Evolutionary conservation across 1,140 invertebrate genomes (phyloP), one percentile per base, ranked within the genome.

Genomic region (Chrysomallon squamiferum): DNA sequence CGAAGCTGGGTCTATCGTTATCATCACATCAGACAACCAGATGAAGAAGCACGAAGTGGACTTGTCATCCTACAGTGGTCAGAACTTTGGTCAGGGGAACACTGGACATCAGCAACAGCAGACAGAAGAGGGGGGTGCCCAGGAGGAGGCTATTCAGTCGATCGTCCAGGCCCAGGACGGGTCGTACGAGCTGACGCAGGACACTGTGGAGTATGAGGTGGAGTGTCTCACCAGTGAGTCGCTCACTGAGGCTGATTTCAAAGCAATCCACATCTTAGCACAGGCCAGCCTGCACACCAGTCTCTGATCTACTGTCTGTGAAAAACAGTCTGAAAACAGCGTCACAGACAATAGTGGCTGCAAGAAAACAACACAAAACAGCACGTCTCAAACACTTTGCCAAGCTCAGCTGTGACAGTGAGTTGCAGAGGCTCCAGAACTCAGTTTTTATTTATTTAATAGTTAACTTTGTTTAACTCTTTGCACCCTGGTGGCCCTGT

Each of bases 131-230:
- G 64, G 52, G 57, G n/a, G n/a, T n/a, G 47, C 59, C 18, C 43
- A 60, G 25, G 62, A 32, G 41, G 32, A 52, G 41, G 57, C 33
- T n/a, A 59, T 22, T 1, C 58, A 61, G 11, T 41, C 58, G 22
- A 38, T 65, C 18, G 59, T 61, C 47, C 68, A 69, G 30, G 58
- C 57, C 2, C 43, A 65, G 20, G 35, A 32, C 5, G 43, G 47
- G 22, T 43, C 54, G 20, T 65, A 63, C 33, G 50, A 66, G 13
- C 25, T 71, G 54, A 33, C 61, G 5, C 64, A 62, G n/a, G 64
- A 71, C 6, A 27, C 57, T 5, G 63, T 65, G 2, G 65, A 74
- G 52, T 74, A 74, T 57, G 68, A 71, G 35, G 72, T 74, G 52
- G 72, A 74, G 62, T 75, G 73, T 56, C 29, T 68, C 6, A 52